Evolutionary conservation across 2,113 vertebrate species (phyloP), one percentile per base, ranked within the genome.

Genomic region (Leucopsar rothschildi): DNA sequence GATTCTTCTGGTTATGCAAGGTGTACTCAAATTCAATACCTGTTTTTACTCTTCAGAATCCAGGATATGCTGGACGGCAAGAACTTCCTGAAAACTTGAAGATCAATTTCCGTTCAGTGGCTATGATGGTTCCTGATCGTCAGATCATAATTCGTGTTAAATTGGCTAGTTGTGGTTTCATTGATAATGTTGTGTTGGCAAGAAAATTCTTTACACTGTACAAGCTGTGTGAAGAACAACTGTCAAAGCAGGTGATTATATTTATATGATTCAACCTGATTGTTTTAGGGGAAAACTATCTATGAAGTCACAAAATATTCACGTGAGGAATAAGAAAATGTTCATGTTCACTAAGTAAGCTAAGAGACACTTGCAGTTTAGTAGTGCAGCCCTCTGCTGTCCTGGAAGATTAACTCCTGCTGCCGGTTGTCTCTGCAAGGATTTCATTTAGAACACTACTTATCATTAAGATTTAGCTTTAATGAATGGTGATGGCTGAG

Each of bases 101-200:
- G 98, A 99, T 99, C 73, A 99, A 99, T 95, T 99, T 99, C 95
- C 99, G 99, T 88, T 98, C 98, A 0, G 99, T 99, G 84, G 99
- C 99, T 82, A 99, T 99, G 99, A 99, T 99, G 99, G 99, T 99
- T 93, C 99, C 99, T 3, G 99, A 99, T 94, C 98, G 99, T 19
- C 99, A 99, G 95, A 99, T 99, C 82, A 99, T 99, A 92, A 99
- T 99, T 47, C 97, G 99, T 37, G 99, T 99, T 40, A 99, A 99
- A 93, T 76, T 99, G 93, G 99, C 99, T 57, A 99, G 99, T 88
- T 99, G 99, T 80, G 99, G 99, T 57, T 99, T 99, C 83, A 98
- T 99, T 55, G 98, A 98, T 95, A 99, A 99, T 85, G 95, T 99
- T 29, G 97, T 99, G 64, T 95, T 99, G 86, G 99, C 99, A 64